Evolutionary conservation across 2,888 invertebrate species (phyloP).

Genomic region (Cosmia trapezina): DNA sequence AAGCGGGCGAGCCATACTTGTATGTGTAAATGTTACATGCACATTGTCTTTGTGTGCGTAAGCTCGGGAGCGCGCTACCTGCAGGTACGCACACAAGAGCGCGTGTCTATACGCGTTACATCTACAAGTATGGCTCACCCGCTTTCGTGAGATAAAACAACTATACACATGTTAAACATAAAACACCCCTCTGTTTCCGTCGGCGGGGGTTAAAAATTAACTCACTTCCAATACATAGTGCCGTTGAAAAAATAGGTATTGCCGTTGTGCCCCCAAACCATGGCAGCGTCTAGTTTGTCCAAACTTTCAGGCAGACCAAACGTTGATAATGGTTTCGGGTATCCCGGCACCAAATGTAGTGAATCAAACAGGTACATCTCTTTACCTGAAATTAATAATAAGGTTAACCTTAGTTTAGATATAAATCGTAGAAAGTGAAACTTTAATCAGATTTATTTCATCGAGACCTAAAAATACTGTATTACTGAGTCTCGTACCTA

Average conservation of each 20-base stretch:
- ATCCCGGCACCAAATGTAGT: constrained; percentile 92
- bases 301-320: constrained; percentile 95
- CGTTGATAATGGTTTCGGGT: constrained; percentile 93
- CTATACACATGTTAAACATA: too few relatives aligned
- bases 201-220: too few relatives aligned
- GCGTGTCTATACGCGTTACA: too few relatives aligned
- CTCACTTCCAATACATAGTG: constrained; percentile 95
- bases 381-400: constrained; percentile 89
- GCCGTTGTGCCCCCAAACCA: constrained; percentile 98
- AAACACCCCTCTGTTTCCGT: too few relatives aligned
- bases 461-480: neutral
- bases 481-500: constrained; percentile 92
- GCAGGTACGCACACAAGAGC: too few relatives aligned
- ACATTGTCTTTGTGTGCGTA: too few relatives aligned
- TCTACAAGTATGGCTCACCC: too few relatives aligned
- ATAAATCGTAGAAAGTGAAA: neutral
- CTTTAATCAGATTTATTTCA: neutral
- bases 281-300: constrained; percentile 96
- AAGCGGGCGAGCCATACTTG: too few relatives aligned
- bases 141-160: too few relatives aligned
- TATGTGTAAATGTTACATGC: too few relatives aligned
- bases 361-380: constrained; percentile 95
- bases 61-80: too few relatives aligned
- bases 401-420: neutral
- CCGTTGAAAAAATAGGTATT: constrained; percentile 98